Conservation (phyloP, 2,888 invertebrate genomes). For the Agriopis aurantiaria region DNA sequence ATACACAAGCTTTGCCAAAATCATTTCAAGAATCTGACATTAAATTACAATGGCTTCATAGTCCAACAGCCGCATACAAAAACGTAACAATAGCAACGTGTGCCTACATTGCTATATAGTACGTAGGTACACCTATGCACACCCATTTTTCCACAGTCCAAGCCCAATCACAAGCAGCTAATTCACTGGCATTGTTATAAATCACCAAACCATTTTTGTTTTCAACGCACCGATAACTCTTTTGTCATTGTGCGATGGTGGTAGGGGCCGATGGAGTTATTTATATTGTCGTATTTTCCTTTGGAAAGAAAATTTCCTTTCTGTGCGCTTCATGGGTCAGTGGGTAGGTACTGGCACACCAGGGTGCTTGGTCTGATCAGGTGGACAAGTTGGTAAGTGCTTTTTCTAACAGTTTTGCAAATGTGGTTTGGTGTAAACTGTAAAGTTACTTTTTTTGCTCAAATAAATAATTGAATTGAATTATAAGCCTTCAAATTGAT, state of each 20-base stretch:
- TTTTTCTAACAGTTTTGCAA: constrained; percentile 15
- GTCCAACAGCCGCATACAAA: constrained; percentile 16
- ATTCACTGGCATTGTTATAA: constrained; percentile 74
- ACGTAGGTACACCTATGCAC: constrained; percentile 27
- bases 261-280: constrained; percentile 84
- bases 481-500: no score
- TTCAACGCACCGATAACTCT: constrained; percentile 87
- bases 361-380: constrained; percentile 50
- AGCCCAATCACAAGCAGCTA: constrained; percentile 64
- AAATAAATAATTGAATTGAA: no score
- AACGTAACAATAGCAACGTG: constrained; percentile 15
- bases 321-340: constrained; percentile 86
- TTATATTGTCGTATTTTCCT: constrained; percentile 85
- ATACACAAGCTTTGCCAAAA: no score
- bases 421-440: no score
- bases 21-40: neutral
- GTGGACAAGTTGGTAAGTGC: constrained; percentile 54
- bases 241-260: constrained; percentile 86
- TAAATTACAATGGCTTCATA: constrained; percentile 1
- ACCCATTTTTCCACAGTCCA: constrained; percentile 34
- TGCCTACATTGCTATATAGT: neutral
- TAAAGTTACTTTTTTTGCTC: no score
- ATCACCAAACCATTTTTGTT: constrained; percentile 86
- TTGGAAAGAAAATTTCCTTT: constrained; percentile 84
- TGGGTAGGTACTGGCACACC: constrained; percentile 79